Conservation (phyloP, 2,888 invertebrate genomes). For the Isotomurus palustris region DNA sequence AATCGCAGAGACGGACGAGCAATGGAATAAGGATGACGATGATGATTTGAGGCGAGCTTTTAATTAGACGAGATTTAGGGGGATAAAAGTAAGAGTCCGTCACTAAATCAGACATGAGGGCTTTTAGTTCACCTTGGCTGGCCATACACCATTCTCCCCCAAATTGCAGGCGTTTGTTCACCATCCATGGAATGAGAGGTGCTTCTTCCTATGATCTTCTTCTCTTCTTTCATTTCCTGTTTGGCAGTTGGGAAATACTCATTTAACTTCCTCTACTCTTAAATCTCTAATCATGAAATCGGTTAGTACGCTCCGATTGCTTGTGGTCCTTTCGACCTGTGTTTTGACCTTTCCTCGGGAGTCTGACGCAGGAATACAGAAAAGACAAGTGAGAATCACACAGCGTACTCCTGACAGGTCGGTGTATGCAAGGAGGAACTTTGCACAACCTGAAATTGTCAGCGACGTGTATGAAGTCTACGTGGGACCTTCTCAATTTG, state of each 20-base stretch:
- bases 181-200: no score
- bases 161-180: no score
- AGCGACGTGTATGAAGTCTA: conserved; percentile 45
- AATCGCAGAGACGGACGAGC: no score
- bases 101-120: no score
- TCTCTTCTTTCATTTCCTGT: no score
- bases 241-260: not conserved
- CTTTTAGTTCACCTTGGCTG: no score
- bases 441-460: conserved; percentile 34
- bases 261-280: not conserved
- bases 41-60: no score
- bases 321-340: not conserved
- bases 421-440: conserved; percentile 39
- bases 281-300: not conserved
- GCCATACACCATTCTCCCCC: no score
- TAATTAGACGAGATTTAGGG: no score
- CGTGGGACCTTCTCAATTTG: conserved; percentile 32
- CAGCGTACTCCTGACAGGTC: conserved; percentile 32
- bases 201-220: no score
- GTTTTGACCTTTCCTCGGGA: conserved; percentile 1
- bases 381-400: not conserved
- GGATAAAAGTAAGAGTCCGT: no score
- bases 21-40: no score
- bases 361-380: not conserved
- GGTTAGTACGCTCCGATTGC: not conserved